A percentile compares a stretch with the other conserved stretches of the same genome.
These are phyloP conservation scores for Argya squamiceps DNA, from an alignment of 2,797 vertebrate genomes.

Conservation along the genomic window DNA sequence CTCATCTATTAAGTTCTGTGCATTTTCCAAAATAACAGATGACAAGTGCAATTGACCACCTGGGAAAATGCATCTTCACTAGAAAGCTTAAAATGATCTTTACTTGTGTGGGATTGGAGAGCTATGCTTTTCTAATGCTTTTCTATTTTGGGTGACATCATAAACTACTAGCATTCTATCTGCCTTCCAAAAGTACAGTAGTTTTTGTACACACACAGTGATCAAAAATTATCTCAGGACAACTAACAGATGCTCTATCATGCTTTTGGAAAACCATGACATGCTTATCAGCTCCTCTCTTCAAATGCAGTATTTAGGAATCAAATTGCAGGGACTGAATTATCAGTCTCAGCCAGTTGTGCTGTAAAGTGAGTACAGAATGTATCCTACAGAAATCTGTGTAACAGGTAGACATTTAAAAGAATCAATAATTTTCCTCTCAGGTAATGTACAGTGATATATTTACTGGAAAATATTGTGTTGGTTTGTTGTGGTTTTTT, in stretches of 20 bases:
- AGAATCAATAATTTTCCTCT: not conserved
- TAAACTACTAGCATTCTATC: conserved; percentile 10
- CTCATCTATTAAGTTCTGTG: conserved; percentile 81
- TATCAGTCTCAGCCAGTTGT: not conserved
- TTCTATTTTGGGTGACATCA: conserved; percentile 42
- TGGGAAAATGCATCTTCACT: conserved; percentile 75
- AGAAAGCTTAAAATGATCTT: conserved; percentile 60
- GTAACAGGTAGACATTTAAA: not conserved
- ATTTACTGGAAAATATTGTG: not conserved
- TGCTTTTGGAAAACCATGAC: not conserved
- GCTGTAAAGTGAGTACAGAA: not conserved
- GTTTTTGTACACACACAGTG: conserved; percentile 24
- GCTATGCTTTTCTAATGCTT: not conserved
- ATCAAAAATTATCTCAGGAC: conserved; percentile 4
- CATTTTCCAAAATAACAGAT: conserved; percentile 82
- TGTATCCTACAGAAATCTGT: not conserved
- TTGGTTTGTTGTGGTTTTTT: not conserved
- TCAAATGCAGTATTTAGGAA: conserved; percentile 1
- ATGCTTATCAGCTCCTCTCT: not conserved
- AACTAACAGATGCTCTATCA: conserved; percentile 39
- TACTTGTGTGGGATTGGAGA: not conserved
- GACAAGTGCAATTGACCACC: conserved; percentile 80
- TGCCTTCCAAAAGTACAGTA: conserved; percentile 1
- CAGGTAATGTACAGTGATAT: not conserved
- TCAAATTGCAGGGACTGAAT: not conserved